These are phyloP conservation scores for Nemoura dubitans DNA, from an alignment of 2,888 invertebrate species.

Conservation along the genomic window DNA sequence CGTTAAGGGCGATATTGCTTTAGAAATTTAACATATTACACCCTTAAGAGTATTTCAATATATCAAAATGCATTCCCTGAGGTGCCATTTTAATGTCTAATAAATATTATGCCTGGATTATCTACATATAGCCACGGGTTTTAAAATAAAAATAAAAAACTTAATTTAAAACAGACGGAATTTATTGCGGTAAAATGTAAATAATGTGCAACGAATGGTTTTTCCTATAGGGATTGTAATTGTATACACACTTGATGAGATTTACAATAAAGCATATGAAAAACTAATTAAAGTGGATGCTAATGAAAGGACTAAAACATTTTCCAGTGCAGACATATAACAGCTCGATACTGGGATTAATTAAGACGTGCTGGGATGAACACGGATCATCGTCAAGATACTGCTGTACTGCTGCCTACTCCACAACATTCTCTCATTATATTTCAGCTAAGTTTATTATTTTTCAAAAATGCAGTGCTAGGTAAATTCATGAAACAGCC, in stretches of 20 bases:
- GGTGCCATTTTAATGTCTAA: conserved; percentile 30
- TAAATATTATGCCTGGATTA: conserved; percentile 18
- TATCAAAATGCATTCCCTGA: conserved; percentile 17
- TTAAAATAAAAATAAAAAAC: conserved; percentile 3
- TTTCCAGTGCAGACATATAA: not conserved
- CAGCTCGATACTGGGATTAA: not conserved
- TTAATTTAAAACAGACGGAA: conserved; percentile 10
- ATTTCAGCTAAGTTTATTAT: not conserved
- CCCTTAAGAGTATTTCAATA: conserved; percentile 26
- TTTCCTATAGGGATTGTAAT: not conserved
- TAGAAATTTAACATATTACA: conserved; percentile 26
- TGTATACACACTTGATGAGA: conserved; percentile 7
- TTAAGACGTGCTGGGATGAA: not conserved
- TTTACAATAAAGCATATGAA: not conserved
- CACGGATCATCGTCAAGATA: not conserved
- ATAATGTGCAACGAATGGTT: conserved; percentile 14
- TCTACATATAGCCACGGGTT: not conserved
- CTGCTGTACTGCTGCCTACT: not conserved
- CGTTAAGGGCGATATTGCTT: conserved; percentile 23
- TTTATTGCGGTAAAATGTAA: conserved; percentile 29
- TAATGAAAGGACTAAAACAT: not conserved
- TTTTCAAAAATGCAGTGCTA: not conserved
- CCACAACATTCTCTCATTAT: not conserved
- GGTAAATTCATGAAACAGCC: not conserved
- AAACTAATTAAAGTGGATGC: not conserved